phyloP scores from a whole-genome alignment of 2,888 invertebrate species.

The Podabrus alpinus region DNA sequence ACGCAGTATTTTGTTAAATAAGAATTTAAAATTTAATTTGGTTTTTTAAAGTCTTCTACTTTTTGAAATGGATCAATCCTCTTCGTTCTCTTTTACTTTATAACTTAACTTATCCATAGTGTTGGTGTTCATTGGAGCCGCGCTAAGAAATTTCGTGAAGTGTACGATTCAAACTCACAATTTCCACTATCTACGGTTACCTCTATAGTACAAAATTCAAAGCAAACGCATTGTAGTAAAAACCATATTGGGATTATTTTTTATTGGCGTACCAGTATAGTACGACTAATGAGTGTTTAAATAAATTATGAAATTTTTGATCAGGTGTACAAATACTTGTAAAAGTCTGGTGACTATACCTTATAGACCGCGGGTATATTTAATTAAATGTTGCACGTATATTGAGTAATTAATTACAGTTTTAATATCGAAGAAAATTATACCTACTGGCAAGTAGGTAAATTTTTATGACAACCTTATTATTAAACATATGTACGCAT shows the following conservation, averaged over 20 bases:
- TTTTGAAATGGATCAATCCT: no score
- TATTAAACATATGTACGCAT: not conserved
- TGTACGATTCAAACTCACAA: no score
- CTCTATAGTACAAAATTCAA: no score
- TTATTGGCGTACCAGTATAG: not conserved
- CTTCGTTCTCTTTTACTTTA: no score
- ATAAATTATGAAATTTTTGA: not conserved
- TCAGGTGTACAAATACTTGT: not conserved
- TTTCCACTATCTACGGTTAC: no score
- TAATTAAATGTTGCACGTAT: not conserved
- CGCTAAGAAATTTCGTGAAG: no score
- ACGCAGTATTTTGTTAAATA: no score
- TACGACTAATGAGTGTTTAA: not conserved
- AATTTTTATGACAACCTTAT: not conserved
- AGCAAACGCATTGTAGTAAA: not conserved
- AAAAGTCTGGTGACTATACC: not conserved
- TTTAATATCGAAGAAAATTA: not conserved
- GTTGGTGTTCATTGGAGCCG: no score
- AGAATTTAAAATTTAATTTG: no score
- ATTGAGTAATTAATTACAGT: not conserved
- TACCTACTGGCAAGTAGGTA: not conserved
- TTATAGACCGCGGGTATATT: not conserved
- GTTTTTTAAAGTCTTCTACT: no score
- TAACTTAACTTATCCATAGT: no score
- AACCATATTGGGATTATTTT: no score